Evolutionary conservation across 2,797 vertebrate species (phyloP), one percentile per base, ranked within the genome.

Genomic region (Phoeniculus purpureus): DNA sequence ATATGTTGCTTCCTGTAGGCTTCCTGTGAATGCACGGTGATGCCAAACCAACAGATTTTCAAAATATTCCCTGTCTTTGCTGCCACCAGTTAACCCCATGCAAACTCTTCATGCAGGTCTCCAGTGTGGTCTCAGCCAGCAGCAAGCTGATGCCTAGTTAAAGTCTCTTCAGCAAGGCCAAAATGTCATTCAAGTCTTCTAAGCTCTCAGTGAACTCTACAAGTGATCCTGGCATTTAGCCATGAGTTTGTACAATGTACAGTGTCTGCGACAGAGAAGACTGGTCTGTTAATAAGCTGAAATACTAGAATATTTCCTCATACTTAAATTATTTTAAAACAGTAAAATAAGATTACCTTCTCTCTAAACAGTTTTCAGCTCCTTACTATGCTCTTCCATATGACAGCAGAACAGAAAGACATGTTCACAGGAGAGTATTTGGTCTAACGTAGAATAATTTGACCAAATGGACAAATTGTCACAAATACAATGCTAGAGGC

Each of bases 21-120:
- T 64, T 75, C 68, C 86, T n/a, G 16, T 8, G 18, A 67, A 32
- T 14, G 17, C 22, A 48, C 0, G 0, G 34, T 20, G 21, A 51
- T 8, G 55, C 22, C 73, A 85, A 70, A 60, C 10, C 71, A 68
- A n/a, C 8, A 31, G 45, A 34, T 58, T 74, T 85, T 54, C 65
- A 56, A 59, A 77, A 34, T 14, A 74, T 1, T 2, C 4, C 19
- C 19, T 66, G 37, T 68, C 26, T 74, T 34, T 25, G 6, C 34
- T 56, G 16, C 20, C 25, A 56, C 54, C 15, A 45, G 7, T 11
- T 72, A 77, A 43, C 8, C 19, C 27, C 21, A 6, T 5, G 27
- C 6, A n/a, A 75, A 68, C 6, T 17, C 27, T 19, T 45, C 2
- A 1, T 8, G 3, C 2, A 22, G 12, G 18, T 34, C 31, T 60